Conservation (phyloP, 2,888 invertebrate species). For the Archaeoteleia sp. region DNA sequence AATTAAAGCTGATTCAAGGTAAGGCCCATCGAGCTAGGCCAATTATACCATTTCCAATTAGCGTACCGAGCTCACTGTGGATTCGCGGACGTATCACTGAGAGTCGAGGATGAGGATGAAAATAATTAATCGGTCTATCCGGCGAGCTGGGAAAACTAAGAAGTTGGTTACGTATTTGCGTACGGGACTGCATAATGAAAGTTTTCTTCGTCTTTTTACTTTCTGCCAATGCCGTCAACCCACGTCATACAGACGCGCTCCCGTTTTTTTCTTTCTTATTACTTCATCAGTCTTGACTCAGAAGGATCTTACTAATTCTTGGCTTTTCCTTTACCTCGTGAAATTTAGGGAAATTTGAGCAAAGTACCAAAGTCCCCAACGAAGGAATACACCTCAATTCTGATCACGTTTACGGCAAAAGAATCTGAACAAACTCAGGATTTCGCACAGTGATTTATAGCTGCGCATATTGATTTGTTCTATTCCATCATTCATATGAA, state of each 20-base stretch:
- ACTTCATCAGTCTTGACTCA: conserved; percentile 60
- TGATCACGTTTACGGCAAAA: conserved; percentile 29
- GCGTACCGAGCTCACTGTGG: conserved; percentile 43
- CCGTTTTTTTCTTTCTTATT: conserved; percentile 6
- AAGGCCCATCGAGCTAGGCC: conserved; percentile 20
- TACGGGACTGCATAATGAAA: conserved; percentile 52
- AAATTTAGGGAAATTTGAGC: conserved; percentile 41
- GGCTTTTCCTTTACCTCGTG: conserved; percentile 22
- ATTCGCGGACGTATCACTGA: conserved; percentile 33
- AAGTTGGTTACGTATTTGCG: conserved; percentile 53
- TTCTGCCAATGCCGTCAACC: conserved; percentile 39
- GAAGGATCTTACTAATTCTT: conserved; percentile 63
- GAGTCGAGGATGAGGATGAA: conserved; percentile 45
- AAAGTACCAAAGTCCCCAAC: neutral
- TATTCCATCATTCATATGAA: conserved; percentile 26
- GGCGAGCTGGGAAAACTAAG: conserved; percentile 31
- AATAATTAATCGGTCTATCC: conserved; percentile 63
- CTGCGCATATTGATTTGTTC: conserved; percentile 42
- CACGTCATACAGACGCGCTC: neutral
- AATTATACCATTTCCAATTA: conserved; percentile 54
- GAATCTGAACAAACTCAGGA: conserved; percentile 38
- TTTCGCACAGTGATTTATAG: conserved; percentile 39
- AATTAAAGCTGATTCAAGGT: conserved; percentile 23
- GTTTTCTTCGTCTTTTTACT: conserved; percentile 54
- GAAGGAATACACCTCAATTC: conserved; percentile 26